phyloP scores from a whole-genome alignment of 2,888 invertebrate species.

The Drosophila borealis region DNA sequence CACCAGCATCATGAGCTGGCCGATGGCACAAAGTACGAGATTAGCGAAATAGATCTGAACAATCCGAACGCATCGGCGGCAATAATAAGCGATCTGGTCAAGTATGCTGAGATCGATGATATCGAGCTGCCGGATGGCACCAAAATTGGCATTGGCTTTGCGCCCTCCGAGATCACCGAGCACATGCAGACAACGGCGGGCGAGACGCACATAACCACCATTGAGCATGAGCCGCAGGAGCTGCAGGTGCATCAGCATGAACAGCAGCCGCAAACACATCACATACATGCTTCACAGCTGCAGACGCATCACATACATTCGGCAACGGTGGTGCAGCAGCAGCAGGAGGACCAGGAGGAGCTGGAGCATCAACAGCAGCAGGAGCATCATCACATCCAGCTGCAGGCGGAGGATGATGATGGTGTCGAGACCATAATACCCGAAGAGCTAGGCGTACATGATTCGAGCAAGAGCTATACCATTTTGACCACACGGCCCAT shows the following conservation, averaged over 20 bases:
- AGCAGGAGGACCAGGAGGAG: constrained; percentile 67
- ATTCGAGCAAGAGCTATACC: constrained; percentile 84
- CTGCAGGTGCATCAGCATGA: constrained; percentile 77
- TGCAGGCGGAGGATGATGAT: constrained; percentile 67
- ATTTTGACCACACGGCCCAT: constrained; percentile 84
- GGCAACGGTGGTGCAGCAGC: constrained; percentile 47
- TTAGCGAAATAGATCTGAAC: constrained; percentile 84
- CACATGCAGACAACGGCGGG: constrained; percentile 80
- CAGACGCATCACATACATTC: constrained; percentile 77
- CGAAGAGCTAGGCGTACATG: constrained; percentile 78
- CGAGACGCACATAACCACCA: constrained; percentile 80
- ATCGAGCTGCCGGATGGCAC: constrained; percentile 85
- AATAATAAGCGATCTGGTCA: constrained; percentile 84
- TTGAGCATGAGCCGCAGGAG: constrained; percentile 78
- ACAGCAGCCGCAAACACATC: constrained; percentile 68
- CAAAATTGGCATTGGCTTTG: constrained; percentile 85
- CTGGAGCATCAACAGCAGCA: constrained; percentile 69
- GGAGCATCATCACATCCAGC: constrained; percentile 72
- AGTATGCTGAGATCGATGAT: constrained; percentile 85
- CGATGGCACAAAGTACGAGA: constrained; percentile 84
- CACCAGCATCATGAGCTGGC: constrained; percentile 82
- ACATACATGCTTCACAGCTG: constrained; percentile 71
- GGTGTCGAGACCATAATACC: constrained; percentile 80
- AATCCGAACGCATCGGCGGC: constrained; percentile 85
- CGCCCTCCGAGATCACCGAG: constrained; percentile 84